Conservation (phyloP, 2,888 invertebrate genomes). For the Tenthredo livida region DNA sequence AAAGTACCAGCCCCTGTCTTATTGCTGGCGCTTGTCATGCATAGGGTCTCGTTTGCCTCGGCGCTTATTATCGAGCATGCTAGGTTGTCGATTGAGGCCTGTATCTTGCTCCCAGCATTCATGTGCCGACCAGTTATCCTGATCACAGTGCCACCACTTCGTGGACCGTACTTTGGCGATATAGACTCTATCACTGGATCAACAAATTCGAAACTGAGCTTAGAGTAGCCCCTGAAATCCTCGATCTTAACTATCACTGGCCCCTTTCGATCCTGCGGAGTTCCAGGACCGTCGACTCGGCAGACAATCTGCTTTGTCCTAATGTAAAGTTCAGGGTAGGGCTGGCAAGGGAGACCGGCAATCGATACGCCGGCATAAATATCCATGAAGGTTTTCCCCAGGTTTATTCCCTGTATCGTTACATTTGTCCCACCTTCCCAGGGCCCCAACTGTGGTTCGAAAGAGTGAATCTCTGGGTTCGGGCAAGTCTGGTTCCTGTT, state of each 20-base stretch:
- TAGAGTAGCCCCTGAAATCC: slow-evolving; percentile 93
- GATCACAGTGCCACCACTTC: slow-evolving; percentile 96
- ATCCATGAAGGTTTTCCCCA: slow-evolving; percentile 95
- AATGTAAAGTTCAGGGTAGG: slow-evolving; percentile 91
- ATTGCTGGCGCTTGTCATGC: slow-evolving; percentile 90
- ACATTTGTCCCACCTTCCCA: slow-evolving; percentile 98
- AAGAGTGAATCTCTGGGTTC: slow-evolving; percentile 94
- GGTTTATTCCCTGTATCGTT: slow-evolving; percentile 96
- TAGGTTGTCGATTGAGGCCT: slow-evolving; percentile 91
- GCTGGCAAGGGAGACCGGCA: slow-evolving; percentile 95
- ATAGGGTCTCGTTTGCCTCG: slow-evolving; percentile 89
- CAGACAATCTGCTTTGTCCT: slow-evolving; percentile 95
- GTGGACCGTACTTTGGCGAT: slow-evolving; percentile 93
- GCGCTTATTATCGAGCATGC: slow-evolving; percentile 91
- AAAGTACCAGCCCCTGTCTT: slow-evolving; percentile 85
- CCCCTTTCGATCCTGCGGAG: slow-evolving; percentile 88
- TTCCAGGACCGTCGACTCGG: slow-evolving; percentile 92
- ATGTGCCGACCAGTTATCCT: slow-evolving; percentile 95
- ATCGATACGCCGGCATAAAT: slow-evolving; percentile 96
- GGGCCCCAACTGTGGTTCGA: slow-evolving; percentile 93
- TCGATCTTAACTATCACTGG: slow-evolving; percentile 95
- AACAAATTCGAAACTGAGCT: slow-evolving; percentile 91
- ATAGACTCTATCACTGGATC: slow-evolving; percentile 93
- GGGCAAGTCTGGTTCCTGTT: slow-evolving; percentile 96
- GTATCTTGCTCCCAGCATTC: slow-evolving; percentile 96